Evolutionary conservation across 2,888 invertebrate genomes (phyloP).

Genomic region (Phyto melanocephala): DNA sequence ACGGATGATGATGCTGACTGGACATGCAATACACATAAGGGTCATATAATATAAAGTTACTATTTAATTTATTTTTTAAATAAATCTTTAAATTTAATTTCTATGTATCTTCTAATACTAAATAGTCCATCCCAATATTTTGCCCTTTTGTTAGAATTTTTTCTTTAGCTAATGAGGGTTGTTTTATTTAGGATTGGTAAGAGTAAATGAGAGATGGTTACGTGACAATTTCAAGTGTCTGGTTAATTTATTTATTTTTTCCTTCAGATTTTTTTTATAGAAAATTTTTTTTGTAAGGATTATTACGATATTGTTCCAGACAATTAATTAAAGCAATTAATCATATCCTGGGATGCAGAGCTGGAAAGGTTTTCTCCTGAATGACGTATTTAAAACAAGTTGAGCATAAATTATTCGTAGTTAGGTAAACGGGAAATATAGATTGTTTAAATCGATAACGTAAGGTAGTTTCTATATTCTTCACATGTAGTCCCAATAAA

Average conservation of each 20-base stretch:
- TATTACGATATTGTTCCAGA: constrained; percentile 76
- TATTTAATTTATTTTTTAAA: constrained; percentile 12
- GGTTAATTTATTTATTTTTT: constrained; percentile 72
- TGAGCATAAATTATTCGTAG: too few species aligned
- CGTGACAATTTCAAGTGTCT: constrained; percentile 71
- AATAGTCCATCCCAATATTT: neutral
- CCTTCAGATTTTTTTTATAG: constrained; percentile 43
- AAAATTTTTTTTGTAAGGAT: constrained; percentile 62
- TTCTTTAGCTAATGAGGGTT: neutral
- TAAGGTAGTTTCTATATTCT: too few species aligned
- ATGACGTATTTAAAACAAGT: too few species aligned
- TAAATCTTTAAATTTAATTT: neutral
- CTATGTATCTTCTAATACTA: neutral
- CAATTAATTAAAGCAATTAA: constrained; percentile 75
- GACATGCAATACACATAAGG: neutral
- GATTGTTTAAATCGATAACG: too few species aligned
- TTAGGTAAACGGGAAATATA: too few species aligned
- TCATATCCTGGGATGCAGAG: constrained; percentile 19
- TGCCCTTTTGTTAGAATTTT: neutral
- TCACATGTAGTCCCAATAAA: too few species aligned
- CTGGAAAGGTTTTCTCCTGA: neutral
- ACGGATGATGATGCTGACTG: too few species aligned
- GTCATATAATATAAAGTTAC: neutral
- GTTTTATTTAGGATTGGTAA: constrained; percentile 8
- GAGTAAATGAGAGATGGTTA: constrained; percentile 8